Percentiles rank a stretch among this genome's conserved stretches.
phyloP scores from a whole-genome alignment of 1,140 invertebrate species.

The Coenobita brevimanus region DNA sequence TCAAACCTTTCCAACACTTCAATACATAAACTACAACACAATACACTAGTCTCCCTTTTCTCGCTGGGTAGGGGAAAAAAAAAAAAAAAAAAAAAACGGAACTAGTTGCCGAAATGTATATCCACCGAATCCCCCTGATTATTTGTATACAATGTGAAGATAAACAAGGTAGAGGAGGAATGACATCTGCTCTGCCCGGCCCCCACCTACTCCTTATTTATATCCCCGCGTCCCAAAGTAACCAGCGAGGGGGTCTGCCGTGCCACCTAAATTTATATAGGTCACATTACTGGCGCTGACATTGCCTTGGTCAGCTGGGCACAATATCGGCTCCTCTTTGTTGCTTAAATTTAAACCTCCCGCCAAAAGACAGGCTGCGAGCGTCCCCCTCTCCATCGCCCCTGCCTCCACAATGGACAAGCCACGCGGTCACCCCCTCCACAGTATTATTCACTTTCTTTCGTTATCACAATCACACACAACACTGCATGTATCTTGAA shows the following conservation, averaged over 20 bases:
- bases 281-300: conserved; percentile 13
- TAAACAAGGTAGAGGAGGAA: too few species aligned
- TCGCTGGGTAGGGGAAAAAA: too few species aligned
- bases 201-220: conserved; percentile 43
- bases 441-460: neutral
- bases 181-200: neutral
- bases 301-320: neutral
- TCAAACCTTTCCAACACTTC: too few species aligned
- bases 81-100: too few species aligned
- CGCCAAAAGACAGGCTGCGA: conserved; percentile 56
- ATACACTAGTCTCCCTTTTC: too few species aligned
- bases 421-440: conserved; percentile 32
- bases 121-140: too few species aligned
- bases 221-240: conserved; percentile 8
- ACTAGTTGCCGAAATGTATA: too few species aligned
- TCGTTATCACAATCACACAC: neutral
- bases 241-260: neutral
- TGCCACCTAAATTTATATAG: conserved; percentile 42
- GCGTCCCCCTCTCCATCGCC: conserved; percentile 41
- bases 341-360: conserved; percentile 50
- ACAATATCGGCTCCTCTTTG: conserved; percentile 36
- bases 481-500: neutral
- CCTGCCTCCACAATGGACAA: conserved; percentile 31
- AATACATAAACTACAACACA: too few species aligned
- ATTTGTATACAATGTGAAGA: too few species aligned